phyloP scores from a whole-genome alignment of 2,113 vertebrate species.

The Formicarius rufipectus region DNA sequence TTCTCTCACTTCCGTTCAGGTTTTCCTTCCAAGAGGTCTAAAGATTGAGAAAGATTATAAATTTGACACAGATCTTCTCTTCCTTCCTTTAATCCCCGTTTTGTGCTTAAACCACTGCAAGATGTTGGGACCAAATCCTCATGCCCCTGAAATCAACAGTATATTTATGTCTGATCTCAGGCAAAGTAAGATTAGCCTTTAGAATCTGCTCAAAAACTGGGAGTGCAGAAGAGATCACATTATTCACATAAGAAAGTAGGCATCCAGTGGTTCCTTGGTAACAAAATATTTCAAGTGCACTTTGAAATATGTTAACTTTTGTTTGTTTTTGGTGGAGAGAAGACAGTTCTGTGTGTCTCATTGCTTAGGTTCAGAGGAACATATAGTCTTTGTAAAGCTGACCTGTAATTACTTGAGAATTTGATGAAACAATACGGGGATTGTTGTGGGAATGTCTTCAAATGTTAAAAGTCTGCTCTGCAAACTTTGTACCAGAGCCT shows the following conservation, averaged over 20 bases:
- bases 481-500: constrained; percentile 77
- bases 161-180: neutral
- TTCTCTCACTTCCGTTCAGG: neutral
- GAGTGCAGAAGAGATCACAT: neutral
- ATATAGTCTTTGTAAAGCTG: constrained; percentile 42
- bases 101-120: constrained; percentile 1
- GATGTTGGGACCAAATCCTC: neutral
- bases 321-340: constrained; percentile 16
- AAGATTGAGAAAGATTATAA: neutral
- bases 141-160: neutral
- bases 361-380: constrained; percentile 35
- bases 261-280: constrained; percentile 17
- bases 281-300: constrained; percentile 53
- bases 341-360: neutral
- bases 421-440: constrained; percentile 59
- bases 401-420: constrained; percentile 70
- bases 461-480: constrained; percentile 76
- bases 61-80: neutral
- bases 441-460: constrained; percentile 69
- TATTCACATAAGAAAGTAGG: constrained; percentile 2
- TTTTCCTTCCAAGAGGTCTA: neutral
- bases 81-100: neutral
- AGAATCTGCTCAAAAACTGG: neutral
- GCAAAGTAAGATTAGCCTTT: neutral
- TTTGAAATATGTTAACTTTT: constrained; percentile 42